These are phyloP conservation scores for Himalopsyche anomala DNA, from an alignment of 2,888 invertebrate genomes.

Conservation along the genomic window DNA sequence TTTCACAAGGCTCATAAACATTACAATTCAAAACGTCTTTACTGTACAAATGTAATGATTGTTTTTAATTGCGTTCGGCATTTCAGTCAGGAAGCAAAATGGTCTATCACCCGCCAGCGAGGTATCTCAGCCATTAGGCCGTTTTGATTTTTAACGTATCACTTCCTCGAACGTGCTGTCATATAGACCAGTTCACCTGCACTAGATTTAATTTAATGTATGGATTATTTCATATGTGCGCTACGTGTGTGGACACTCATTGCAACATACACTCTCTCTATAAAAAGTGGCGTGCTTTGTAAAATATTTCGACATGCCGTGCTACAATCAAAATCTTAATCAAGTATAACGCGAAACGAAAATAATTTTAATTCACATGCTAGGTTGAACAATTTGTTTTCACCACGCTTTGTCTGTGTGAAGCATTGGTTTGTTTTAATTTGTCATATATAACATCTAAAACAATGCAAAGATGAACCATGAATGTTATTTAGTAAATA, in stretches of 20 bases:
- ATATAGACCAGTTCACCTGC: slow-evolving; percentile 26
- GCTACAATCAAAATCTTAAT: neutral
- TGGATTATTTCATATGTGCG: neutral
- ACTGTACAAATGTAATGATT: neutral
- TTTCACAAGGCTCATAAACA: neutral
- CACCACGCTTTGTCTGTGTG: too few relatives aligned
- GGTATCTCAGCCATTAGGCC: neutral
- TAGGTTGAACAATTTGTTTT: too few relatives aligned
- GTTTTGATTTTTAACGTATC: neutral
- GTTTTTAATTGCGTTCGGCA: neutral
- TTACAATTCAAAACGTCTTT: neutral
- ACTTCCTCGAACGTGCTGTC: slow-evolving; percentile 3
- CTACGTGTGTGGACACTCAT: neutral
- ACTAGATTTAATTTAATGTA: neutral
- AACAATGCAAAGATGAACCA: too few relatives aligned
- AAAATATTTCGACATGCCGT: neutral
- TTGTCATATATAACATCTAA: too few relatives aligned
- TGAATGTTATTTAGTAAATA: too few relatives aligned
- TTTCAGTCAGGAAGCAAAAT: neutral
- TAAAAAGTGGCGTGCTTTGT: neutral
- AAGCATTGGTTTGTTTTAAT: too few relatives aligned
- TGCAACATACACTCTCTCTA: slow-evolving; percentile 34
- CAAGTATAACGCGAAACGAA: neutral
- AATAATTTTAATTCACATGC: too few relatives aligned
- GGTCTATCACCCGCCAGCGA: slow-evolving; percentile 3